phyloP scores from a whole-genome alignment of 1,140 invertebrate genomes.

The Cherax quadricarinatus region DNA sequence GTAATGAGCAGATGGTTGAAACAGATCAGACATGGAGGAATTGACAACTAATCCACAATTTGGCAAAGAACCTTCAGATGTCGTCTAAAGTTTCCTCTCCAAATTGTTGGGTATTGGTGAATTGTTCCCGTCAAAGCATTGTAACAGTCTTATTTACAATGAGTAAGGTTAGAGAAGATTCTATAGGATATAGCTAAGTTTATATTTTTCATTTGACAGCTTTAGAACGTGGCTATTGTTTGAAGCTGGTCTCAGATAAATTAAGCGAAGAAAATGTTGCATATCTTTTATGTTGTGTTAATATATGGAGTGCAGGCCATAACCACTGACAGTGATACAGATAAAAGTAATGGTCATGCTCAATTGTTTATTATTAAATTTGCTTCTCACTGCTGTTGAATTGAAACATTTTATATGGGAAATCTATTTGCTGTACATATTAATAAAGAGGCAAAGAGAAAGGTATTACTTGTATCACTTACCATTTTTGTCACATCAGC shows the following conservation, averaged over 20 bases:
- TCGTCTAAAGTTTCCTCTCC: too few species aligned
- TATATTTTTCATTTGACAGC: not conserved
- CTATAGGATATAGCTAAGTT: too few species aligned
- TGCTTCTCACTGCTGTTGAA: slow-evolving; percentile 38
- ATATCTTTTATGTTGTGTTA: not conserved
- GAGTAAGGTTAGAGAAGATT: too few species aligned
- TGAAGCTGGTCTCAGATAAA: not conserved
- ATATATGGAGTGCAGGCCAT: not conserved
- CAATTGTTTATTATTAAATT: slow-evolving; percentile 47
- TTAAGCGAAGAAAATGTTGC: not conserved
- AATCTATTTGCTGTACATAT: slow-evolving; percentile 53
- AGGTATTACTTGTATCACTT: not conserved
- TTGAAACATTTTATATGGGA: slow-evolving; percentile 46
- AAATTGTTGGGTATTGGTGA: too few species aligned
- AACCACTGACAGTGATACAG: not conserved
- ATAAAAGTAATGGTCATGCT: slow-evolving; percentile 40
- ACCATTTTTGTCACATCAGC: too few species aligned
- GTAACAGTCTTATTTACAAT: too few species aligned
- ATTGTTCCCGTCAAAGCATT: too few species aligned
- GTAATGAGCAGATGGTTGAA: too few species aligned
- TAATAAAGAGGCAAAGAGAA: slow-evolving; percentile 39
- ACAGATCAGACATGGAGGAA: too few species aligned
- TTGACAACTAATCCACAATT: too few species aligned
- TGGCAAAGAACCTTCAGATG: too few species aligned
- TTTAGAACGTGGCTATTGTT: not conserved